Evolutionary conservation across 2,797 vertebrate genomes (phyloP), one percentile per base, ranked within the genome.

Genomic region (Epinephelus awoara): DNA sequence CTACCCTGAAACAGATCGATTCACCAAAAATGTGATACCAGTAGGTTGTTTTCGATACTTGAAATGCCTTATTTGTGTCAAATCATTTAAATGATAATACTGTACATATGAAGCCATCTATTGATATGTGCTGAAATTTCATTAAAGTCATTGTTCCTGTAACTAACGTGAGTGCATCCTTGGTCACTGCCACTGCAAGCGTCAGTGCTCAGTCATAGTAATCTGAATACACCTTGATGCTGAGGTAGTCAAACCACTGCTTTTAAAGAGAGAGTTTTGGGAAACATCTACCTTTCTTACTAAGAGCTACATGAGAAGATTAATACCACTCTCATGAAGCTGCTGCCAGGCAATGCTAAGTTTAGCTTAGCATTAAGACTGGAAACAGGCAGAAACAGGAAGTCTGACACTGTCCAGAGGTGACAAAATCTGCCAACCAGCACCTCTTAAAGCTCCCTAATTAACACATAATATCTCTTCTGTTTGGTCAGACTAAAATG

Each of bases 51-150:
- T 90, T 91, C 75, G 64, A 91, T 88, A 92, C 93, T 93, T 93
- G 90, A 95, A 93, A 94, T 94, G 93, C 94, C 94, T 95, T 94
- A 94, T 93, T 93, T 92, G 91, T 92, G 93, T 93, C 82, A 67
- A 87, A 78, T 91, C 85, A 88, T 92, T 90, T 58, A 77, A 79
- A 82, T 62, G 74, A 89, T 73, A 77, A 89, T 84, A 71, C 49
- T 94, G 92, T 94, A 92, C 56, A 92, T 87, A 90, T 79, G 79
- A 90, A 89, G 89, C 83, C 80, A 87, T 91, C 77, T 64, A 85
- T 76, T 81, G 83, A 85, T 71, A 80, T 91, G 90, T 94, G 87
- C 82, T 86, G 75, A 89, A 79, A 76, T 90, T 80, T 88, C 82
- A 92, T 93, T 92, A 94, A 92, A 93, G 85, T 92, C 85, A 85